Evolutionary conservation across 2,113 vertebrate genomes (phyloP).

Genomic region (Hypanus sabinus): DNA sequence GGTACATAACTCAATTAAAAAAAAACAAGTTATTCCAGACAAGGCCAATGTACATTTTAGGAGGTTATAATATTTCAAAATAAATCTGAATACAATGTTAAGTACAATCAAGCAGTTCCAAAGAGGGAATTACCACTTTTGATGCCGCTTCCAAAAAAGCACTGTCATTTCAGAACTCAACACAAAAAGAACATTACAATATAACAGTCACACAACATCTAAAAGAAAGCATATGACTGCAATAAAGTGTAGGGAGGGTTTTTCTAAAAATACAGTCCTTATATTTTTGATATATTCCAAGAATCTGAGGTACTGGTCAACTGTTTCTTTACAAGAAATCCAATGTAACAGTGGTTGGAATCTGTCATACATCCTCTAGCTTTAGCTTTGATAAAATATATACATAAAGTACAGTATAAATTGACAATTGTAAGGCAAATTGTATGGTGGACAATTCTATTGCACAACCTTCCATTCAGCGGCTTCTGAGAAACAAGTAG

Average conservation of each 20-base stretch:
- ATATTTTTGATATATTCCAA: slow-evolving; percentile 46
- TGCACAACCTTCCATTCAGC: slow-evolving; percentile 61
- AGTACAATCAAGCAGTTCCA: slow-evolving; percentile 21
- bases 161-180: slow-evolving; percentile 21
- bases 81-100: slow-evolving; percentile 31
- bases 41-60: slow-evolving; percentile 13
- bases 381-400: slow-evolving; percentile 52
- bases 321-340: slow-evolving; percentile 62
- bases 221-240: slow-evolving; percentile 13
- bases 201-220: slow-evolving; percentile 34
- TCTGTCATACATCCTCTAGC: slow-evolving; percentile 51
- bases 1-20: neutral
- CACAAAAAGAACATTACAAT: slow-evolving; percentile 36
- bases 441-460: slow-evolving; percentile 60
- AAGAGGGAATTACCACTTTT: slow-evolving; percentile 23
- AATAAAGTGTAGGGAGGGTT: neutral
- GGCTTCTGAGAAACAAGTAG: slow-evolving; percentile 52
- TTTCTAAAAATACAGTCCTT: slow-evolving; percentile 26
- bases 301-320: slow-evolving; percentile 46
- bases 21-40: slow-evolving; percentile 9
- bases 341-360: slow-evolving; percentile 51
- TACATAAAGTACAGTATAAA: slow-evolving; percentile 35
- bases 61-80: slow-evolving; percentile 34
- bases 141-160: slow-evolving; percentile 1
- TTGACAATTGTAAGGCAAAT: slow-evolving; percentile 64